These are phyloP conservation scores for Ecliptopera silaceata DNA, from an alignment of 2,888 invertebrate species.

Conservation along the genomic window DNA sequence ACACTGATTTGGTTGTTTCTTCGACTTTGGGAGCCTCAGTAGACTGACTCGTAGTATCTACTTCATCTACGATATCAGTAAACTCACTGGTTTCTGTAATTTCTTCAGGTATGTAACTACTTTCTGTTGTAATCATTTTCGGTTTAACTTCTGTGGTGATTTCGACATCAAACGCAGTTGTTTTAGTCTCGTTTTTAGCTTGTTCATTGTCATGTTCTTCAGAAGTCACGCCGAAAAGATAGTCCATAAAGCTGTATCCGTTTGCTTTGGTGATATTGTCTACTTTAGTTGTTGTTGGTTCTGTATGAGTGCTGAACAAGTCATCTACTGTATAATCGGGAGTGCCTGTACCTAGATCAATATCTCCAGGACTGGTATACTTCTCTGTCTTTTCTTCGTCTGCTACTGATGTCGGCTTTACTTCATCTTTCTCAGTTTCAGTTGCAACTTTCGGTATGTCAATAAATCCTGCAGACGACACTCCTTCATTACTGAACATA, in stretches of 20 bases:
- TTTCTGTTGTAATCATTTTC: conserved; percentile 59
- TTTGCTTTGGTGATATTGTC: conserved; percentile 30
- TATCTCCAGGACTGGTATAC: conserved; percentile 59
- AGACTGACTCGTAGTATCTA: conserved; percentile 29
- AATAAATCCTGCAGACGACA: conserved; percentile 38
- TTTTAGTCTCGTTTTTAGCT: conserved; percentile 37
- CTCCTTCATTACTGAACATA: conserved; percentile 54
- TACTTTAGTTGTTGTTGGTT: conserved; percentile 51
- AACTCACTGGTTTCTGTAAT: conserved; percentile 53
- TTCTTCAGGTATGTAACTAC: conserved; percentile 70
- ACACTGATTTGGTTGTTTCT: conserved; percentile 64
- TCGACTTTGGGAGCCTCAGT: conserved; percentile 50
- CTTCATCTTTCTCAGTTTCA: conserved; percentile 35
- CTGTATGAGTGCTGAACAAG: conserved; percentile 58
- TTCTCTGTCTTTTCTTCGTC: conserved; percentile 51
- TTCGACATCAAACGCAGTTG: conserved; percentile 46
- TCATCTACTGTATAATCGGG: conserved; percentile 67
- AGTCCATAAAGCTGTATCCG: conserved; percentile 68
- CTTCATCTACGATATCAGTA: conserved; percentile 35
- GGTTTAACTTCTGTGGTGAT: conserved; percentile 53
- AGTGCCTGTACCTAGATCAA: conserved; percentile 69
- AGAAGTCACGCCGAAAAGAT: conserved; percentile 68
- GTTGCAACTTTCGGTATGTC: conserved; percentile 60
- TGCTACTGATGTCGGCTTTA: conserved; percentile 39
- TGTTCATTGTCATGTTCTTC: conserved; percentile 41